A percentile compares a stretch with the other conserved stretches of the same genome.
These are phyloP conservation scores for Leptarthrus brevirostris DNA, from an alignment of 2,888 invertebrate genomes.

Conservation along the genomic window DNA sequence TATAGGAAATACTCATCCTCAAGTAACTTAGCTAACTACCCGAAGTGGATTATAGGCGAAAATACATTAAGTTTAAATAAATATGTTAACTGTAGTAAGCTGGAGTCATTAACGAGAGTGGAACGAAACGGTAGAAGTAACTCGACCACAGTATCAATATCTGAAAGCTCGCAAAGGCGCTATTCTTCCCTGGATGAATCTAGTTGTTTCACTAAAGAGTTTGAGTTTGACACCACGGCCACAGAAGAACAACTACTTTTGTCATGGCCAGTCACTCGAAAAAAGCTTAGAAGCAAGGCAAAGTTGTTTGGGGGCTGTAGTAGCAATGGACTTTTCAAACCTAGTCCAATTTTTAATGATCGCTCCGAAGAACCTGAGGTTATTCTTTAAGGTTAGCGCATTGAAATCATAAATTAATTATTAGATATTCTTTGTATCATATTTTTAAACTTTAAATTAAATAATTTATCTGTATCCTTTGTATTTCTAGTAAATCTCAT, in stretches of 20 bases:
- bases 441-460: no score
- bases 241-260: slow-evolving; percentile 70
- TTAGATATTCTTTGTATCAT: no score
- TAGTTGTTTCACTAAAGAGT: slow-evolving; percentile 60
- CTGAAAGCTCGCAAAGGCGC: slow-evolving; percentile 63
- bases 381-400: no score
- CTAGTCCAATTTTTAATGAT: slow-evolving; percentile 53
- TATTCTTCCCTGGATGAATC: slow-evolving; percentile 65
- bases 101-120: slow-evolving; percentile 55
- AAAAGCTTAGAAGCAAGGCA: slow-evolving; percentile 55
- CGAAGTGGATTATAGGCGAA: slow-evolving; percentile 64
- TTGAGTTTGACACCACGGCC: slow-evolving; percentile 56
- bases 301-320: slow-evolving; percentile 47
- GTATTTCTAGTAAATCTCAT: no score
- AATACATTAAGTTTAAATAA: slow-evolving; percentile 54
- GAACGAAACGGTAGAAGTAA: slow-evolving; percentile 65
- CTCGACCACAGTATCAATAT: slow-evolving; percentile 65
- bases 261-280: slow-evolving; percentile 69
- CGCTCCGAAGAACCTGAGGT: slow-evolving; percentile 54
- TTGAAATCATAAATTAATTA: no score
- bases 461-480: no score
- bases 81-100: slow-evolving; percentile 50
- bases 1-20: slow-evolving; percentile 65
- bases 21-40: slow-evolving; percentile 62
- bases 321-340: slow-evolving; percentile 47